Percentiles rank a stretch among this genome's conserved stretches.
Conservation (phyloP, 2,888 invertebrate genomes). For the Ornithoptera alexandrae region DNA sequence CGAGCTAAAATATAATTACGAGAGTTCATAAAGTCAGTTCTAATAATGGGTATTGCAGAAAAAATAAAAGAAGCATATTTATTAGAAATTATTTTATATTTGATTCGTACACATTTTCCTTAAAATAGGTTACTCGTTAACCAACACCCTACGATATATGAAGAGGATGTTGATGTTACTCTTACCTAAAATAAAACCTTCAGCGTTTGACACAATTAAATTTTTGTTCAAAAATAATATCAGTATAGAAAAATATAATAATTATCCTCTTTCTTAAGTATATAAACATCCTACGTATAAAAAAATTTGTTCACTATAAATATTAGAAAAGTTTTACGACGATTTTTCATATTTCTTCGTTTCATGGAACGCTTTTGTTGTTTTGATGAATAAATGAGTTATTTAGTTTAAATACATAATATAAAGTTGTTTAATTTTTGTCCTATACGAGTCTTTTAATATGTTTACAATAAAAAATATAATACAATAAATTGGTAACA, state of each 20-base stretch:
- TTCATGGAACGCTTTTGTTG: neutral
- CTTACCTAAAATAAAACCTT: slow-evolving; percentile 34
- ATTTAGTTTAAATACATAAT: neutral
- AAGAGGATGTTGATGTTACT: slow-evolving; percentile 62
- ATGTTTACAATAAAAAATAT: slow-evolving; percentile 50
- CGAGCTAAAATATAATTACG: too few relatives aligned
- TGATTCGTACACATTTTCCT: slow-evolving; percentile 68
- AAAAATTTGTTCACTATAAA: neutral
- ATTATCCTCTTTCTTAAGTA: neutral
- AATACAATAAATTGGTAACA: slow-evolving; percentile 62
- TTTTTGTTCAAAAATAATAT: neutral
- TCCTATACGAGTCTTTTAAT: slow-evolving; percentile 38
- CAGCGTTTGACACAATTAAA: slow-evolving; percentile 33
- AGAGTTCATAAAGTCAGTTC: neutral
- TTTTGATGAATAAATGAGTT: neutral
- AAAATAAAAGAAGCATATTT: slow-evolving; percentile 37
- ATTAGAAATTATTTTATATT: slow-evolving; percentile 66
- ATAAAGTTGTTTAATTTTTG: neutral
- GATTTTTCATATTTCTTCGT: neutral
- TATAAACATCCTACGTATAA: neutral
- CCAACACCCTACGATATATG: slow-evolving; percentile 72
- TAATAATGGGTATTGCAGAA: neutral
- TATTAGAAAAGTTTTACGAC: neutral
- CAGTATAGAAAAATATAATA: neutral
- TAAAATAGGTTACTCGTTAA: slow-evolving; percentile 72